These are phyloP conservation scores for Triplophysa dalaica DNA, from an alignment of 2,113 vertebrate species.

Conservation along the genomic window DNA sequence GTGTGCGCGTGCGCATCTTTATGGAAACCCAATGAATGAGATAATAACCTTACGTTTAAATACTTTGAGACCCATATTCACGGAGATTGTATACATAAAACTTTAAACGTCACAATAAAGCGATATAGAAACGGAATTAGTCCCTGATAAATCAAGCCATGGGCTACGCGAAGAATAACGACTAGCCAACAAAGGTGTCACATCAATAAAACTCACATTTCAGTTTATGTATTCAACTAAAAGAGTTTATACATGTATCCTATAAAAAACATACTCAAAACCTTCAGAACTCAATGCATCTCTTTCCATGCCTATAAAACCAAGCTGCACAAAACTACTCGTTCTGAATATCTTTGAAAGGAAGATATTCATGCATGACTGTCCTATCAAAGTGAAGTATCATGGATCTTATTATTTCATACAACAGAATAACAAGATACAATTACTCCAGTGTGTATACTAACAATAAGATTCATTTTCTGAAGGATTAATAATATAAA, in stretches of 20 bases:
- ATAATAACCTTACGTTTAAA: slow-evolving; percentile 24
- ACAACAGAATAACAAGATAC: too few relatives aligned
- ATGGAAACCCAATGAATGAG: slow-evolving; percentile 4
- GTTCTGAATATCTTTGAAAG: too few relatives aligned
- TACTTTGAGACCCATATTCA: slow-evolving; percentile 13
- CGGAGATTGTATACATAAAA: neutral
- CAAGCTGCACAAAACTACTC: too few relatives aligned
- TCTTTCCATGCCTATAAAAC: too few relatives aligned
- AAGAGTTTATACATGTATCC: too few relatives aligned
- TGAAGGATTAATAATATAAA: neutral
- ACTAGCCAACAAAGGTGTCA: neutral
- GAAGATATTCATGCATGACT: too few relatives aligned
- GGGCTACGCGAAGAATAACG: neutral
- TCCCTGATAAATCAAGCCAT: neutral
- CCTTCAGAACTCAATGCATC: too few relatives aligned
- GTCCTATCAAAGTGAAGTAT: too few relatives aligned
- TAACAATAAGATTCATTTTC: neutral
- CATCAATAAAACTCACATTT: neutral
- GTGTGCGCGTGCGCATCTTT: neutral
- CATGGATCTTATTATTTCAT: too few relatives aligned
- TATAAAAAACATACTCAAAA: too few relatives aligned
- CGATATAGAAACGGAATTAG: neutral
- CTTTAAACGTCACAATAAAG: neutral
- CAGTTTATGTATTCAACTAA: too few relatives aligned
- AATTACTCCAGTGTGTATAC: too few relatives aligned